Percentiles rank a stretch among this genome's conserved stretches.
phyloP scores from a whole-genome alignment of 2,113 vertebrate species.

The Panthera tigris region DNA sequence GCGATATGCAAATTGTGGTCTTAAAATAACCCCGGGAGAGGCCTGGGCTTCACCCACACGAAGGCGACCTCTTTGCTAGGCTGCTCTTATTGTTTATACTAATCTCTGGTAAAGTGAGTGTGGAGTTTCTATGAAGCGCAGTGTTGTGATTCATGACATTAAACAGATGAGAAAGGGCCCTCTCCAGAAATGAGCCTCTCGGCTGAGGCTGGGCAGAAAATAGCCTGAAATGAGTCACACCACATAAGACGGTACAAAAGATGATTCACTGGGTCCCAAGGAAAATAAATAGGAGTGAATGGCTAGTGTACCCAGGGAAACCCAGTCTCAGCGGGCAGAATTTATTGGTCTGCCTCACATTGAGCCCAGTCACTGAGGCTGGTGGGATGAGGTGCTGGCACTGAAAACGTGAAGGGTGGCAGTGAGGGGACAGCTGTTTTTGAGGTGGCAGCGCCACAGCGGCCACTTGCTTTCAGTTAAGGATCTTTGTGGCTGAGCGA shows the following conservation, averaged over 20 bases:
- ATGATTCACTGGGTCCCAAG: conserved; percentile 45
- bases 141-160: conserved; percentile 24
- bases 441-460: not conserved
- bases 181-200: not conserved
- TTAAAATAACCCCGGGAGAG: not conserved
- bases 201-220: conserved; percentile 40
- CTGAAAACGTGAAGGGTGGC: rapidly evolving
- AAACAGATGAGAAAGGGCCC: not conserved
- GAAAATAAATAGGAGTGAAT: conserved; percentile 32
- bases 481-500: not conserved
- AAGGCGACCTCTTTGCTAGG: not conserved
- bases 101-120: not conserved
- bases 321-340: not conserved
- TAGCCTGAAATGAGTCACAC: conserved; percentile 47
- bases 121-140: not conserved
- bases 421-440: not conserved
- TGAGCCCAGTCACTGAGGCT: not conserved
- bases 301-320: not conserved
- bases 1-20: not conserved
- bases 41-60: not conserved
- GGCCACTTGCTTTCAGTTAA: not conserved
- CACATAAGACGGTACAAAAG: conserved; percentile 5
- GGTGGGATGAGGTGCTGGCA: not conserved
- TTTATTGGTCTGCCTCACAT: not conserved
- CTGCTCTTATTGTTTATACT: not conserved